These are phyloP conservation scores for Mythimna albipuncta DNA, from an alignment of 2,888 invertebrate genomes.

Conservation along the genomic window DNA sequence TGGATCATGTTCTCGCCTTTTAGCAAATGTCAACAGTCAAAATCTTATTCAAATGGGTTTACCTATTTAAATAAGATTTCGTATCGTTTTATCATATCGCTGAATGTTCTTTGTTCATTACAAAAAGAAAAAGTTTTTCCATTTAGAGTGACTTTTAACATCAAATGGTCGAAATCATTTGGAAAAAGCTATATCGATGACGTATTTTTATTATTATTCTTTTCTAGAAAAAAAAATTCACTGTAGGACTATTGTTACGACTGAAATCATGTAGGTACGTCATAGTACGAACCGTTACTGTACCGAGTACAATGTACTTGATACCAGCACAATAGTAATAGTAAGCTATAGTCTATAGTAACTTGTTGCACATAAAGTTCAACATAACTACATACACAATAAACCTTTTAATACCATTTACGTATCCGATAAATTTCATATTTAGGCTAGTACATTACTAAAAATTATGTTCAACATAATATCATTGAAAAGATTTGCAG, in stretches of 20 bases:
- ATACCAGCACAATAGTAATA: conserved; percentile 28
- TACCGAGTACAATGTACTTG: conserved; percentile 26
- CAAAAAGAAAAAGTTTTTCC: not conserved
- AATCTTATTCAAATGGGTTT: not conserved
- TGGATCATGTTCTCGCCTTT: conserved; percentile 6
- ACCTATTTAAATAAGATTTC: not conserved
- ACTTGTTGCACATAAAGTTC: conserved; percentile 49
- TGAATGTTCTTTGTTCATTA: not conserved
- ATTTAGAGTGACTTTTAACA: not conserved
- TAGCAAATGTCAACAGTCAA: conserved; percentile 20
- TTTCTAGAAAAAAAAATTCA: not conserved
- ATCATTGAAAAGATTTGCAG: not conserved
- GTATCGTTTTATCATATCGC: not conserved
- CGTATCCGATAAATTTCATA: not conserved
- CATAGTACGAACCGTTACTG: conserved; percentile 24
- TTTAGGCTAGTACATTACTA: not conserved
- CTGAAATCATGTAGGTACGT: not conserved
- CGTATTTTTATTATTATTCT: too few species aligned
- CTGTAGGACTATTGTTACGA: not conserved
- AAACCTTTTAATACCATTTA: conserved; percentile 22
- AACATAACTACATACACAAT: conserved; percentile 30
- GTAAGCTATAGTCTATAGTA: conserved; percentile 34
- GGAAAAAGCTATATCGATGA: not conserved
- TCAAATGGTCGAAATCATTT: not conserved
- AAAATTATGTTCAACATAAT: too few species aligned